Percentiles rank a stretch among this genome's conserved stretches.
These are phyloP conservation scores for Amphiprion percula DNA, from an alignment of 2,113 vertebrate species.

Conservation along the genomic window DNA sequence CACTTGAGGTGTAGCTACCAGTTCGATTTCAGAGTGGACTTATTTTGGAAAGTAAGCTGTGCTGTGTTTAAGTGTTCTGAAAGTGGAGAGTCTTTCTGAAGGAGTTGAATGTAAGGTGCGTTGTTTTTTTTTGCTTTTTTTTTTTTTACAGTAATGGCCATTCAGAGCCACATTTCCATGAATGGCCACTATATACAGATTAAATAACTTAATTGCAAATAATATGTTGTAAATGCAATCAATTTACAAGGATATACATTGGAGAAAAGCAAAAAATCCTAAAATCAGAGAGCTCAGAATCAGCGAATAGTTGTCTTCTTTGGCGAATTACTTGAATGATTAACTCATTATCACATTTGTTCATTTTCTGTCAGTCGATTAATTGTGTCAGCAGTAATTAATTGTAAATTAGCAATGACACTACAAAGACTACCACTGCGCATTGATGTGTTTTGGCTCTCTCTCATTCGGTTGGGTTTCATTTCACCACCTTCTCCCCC, in stretches of 20 bases:
- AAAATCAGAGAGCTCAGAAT: neutral
- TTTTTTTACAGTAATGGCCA: slow-evolving; percentile 5
- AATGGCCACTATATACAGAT: too few relatives aligned
- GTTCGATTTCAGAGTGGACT: slow-evolving; percentile 6
- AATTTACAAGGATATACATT: too few relatives aligned
- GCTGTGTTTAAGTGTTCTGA: slow-evolving; percentile 27
- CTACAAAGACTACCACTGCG: neutral
- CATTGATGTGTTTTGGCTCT: neutral
- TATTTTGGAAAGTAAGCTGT: slow-evolving; percentile 36
- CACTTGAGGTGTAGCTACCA: slow-evolving; percentile 11
- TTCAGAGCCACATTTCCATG: neutral
- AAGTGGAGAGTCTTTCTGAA: neutral
- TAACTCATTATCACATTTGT: slow-evolving; percentile 1
- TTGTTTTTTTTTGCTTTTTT: neutral
- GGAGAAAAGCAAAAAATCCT: too few relatives aligned
- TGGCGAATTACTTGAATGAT: neutral
- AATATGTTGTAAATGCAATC: too few relatives aligned
- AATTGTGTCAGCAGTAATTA: neutral
- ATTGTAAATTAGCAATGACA: slow-evolving; percentile 6
- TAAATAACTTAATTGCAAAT: too few relatives aligned
- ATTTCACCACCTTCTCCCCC: neutral
- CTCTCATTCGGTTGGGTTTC: slow-evolving; percentile 3
- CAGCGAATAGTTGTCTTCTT: neutral
- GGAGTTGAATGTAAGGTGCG: slow-evolving; percentile 24
- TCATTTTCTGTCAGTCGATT: neutral